Evolutionary conservation across 2,113 vertebrate species (phyloP), one percentile per base, ranked within the genome.

Genomic region (Takifugu bimaculatus): DNA sequence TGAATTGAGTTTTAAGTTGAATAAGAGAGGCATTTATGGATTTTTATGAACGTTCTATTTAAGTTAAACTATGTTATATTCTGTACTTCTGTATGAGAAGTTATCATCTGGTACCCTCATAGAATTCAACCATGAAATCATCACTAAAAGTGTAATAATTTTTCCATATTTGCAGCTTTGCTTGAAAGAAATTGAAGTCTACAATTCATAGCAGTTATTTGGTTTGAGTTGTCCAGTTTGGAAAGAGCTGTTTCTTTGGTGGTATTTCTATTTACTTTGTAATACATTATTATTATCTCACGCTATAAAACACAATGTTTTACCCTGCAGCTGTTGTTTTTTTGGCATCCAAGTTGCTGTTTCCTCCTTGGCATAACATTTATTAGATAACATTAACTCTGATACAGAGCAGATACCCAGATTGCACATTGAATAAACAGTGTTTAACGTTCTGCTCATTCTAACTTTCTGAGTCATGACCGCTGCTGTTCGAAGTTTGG

Each of bases 221-320:
- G 65, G 70, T 61, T 60, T 54, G 71, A 82, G 56, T 79, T 79
- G 81, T 84, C 79, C 84, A 87, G 83, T 85, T 82, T 63, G 44
- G 60, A 77, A 51, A 53, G 68, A 66, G 67, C 77, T 59, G 64
- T 77, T 81, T 44, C 69, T 68, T 76, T 83, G 68, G 57, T 78
- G 54, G 78, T 81, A 45, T 70, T 71, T 74, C 67, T 75, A 76
- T 85, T 85, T 79, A 83, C 77, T 75, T 81, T 76, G 61, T 77
- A 73, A 70, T 65, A 49, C 35, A 57, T 65, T 62, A 55, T 63
- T 76, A 66, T 83, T 77, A 67, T 81, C 63, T 75, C 63, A 65
- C 2, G 71, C 51, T 63, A 68, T 32, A 78, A 71, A 73, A 45
- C 58, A 60, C 43, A 61, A 70, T 72, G 49, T 67, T 50, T 61